Conservation (phyloP, 2,113 vertebrate species). For the Poeciliopsis occidentalis region DNA sequence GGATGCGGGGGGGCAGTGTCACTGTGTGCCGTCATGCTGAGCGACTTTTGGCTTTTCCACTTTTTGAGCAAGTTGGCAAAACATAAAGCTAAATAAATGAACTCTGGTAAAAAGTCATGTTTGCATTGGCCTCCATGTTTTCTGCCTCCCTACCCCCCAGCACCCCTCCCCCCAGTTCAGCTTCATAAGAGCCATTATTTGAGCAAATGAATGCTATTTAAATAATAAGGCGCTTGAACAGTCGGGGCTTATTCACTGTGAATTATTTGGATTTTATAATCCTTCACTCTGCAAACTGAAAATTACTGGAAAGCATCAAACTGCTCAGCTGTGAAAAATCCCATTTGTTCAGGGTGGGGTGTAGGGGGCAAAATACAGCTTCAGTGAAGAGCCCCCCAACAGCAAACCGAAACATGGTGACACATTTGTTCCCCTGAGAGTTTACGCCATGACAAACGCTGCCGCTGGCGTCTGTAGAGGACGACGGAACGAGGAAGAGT, state of each 20-base stretch:
- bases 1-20: slow-evolving; percentile 18
- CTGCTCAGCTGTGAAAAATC: slow-evolving; percentile 85
- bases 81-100: slow-evolving; percentile 76
- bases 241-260: slow-evolving; percentile 77
- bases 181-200: slow-evolving; percentile 83
- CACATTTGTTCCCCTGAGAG: slow-evolving; percentile 37
- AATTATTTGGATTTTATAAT: slow-evolving; percentile 86
- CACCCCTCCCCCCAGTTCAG: slow-evolving; percentile 28
- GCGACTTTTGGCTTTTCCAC: slow-evolving; percentile 75
- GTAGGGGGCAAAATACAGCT: slow-evolving; percentile 68
- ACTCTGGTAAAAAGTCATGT: slow-evolving; percentile 75
- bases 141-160: slow-evolving; percentile 58
- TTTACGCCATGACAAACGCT: slow-evolving; percentile 52
- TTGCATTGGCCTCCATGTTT: slow-evolving; percentile 72
- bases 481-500: slow-evolving; percentile 40
- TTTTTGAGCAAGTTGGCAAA: slow-evolving; percentile 79
- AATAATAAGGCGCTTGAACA: slow-evolving; percentile 82
- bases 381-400: slow-evolving; percentile 38
- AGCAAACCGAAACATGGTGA: slow-evolving; percentile 3
- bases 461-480: slow-evolving; percentile 53
- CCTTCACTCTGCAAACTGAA: slow-evolving; percentile 82
- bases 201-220: slow-evolving; percentile 83
- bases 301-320: slow-evolving; percentile 86
- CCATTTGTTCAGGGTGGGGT: slow-evolving; percentile 76
- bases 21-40: slow-evolving; percentile 80